Conservation (phyloP, 2,888 invertebrate species). For the Lacanobia wlatinum region DNA sequence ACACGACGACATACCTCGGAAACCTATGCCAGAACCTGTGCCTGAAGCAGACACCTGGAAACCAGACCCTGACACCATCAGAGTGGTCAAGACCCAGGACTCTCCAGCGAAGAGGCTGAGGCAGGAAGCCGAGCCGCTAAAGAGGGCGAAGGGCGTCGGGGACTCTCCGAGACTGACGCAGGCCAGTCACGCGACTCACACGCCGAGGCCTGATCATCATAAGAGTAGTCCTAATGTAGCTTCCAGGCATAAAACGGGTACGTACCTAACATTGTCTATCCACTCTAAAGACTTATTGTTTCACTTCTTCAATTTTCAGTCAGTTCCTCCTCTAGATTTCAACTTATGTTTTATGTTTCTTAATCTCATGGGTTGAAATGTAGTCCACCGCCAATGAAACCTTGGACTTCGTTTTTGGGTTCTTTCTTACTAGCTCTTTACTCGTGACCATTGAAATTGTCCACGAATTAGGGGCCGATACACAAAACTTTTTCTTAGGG, state of each 20-base stretch:
- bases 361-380: too few species aligned
- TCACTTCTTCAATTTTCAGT: too few species aligned
- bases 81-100: conserved; percentile 82
- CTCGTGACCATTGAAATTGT: too few species aligned
- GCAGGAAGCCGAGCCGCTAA: conserved; percentile 87
- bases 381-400: too few species aligned
- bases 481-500: too few species aligned
- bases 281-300: too few species aligned
- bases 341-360: too few species aligned
- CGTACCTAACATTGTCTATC: neutral
- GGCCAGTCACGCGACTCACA: conserved; percentile 76
- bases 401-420: too few species aligned
- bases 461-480: too few species aligned
- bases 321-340: too few species aligned
- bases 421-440: too few species aligned
- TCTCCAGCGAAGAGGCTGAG: conserved; percentile 86
- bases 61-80: conserved; percentile 86
- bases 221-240: conserved; percentile 92
- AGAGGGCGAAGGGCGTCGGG: conserved; percentile 84
- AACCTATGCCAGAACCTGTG: conserved; percentile 71
- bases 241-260: conserved; percentile 85
- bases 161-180: conserved; percentile 85
- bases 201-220: conserved; percentile 88
- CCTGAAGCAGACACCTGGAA: conserved; percentile 77
- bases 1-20: conserved; percentile 78